Base-by-base conservation (phyloP, 2,113 vertebrate genomes). In the Gymnorhina tibicen region DNA sequence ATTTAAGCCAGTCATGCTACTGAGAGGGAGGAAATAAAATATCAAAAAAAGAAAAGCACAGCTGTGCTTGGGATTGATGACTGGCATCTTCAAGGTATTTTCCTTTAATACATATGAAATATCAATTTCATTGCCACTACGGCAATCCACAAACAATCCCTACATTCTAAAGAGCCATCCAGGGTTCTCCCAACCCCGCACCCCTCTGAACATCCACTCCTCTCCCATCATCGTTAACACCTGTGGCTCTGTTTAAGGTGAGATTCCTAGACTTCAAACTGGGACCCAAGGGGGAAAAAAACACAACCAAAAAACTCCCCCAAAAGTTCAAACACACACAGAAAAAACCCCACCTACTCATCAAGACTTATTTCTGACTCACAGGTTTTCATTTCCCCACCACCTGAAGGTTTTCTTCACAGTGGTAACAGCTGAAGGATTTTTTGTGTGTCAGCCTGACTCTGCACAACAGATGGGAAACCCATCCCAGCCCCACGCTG, bases 381-480 rank as follows among this genome's bases (percentile, higher is more conserved):
- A 1, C 44, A 67, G 42, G 24, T 88, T 87, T 75, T 55, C 2
- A 0, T 46, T 75, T 59, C 53, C 33, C 20, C 50, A 32, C 39
- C 64, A 73, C 11, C 77, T 89, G 28, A 77, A 87, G 39, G 46
- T 62, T 89, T 89, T 91, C 50, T 49, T 80, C 53, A 33, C 78
- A 80, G 24, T 26, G 50, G 17, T 53, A 87, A 81, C 56, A 90
- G 72, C 80, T 39, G 46, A 47, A 68, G 35, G 58, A 21, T 46
- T 80, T 92, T 85, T 2, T 0, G 37, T 22, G 37, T 15, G 24
- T 72, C 82, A 82, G 81, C 49, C 92, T 74, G 39, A 63, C 59
- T 49, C 77, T 35, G 30, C 69, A 59, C 46, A 78, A 55, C 39
- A 64, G 52, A 66, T 46, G 42, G 93, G 42, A 79, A 85, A 72